Percentiles rank a stretch among this genome's conserved stretches.
phyloP scores from a whole-genome alignment of 2,888 invertebrate genomes.

The Drosophila nigricruria region DNA sequence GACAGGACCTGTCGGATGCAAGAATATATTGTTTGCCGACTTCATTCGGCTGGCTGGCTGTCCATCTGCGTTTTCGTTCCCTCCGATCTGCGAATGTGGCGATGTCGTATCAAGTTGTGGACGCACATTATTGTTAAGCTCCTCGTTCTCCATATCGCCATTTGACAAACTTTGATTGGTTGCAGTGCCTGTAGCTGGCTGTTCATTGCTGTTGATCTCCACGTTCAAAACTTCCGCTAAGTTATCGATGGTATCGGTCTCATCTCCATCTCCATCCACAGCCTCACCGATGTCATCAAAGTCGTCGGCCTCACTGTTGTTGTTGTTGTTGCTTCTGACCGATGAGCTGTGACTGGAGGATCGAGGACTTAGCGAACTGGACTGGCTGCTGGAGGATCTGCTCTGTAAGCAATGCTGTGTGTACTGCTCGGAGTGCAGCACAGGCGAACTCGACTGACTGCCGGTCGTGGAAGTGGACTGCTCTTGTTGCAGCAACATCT shows the following conservation, averaged over 20 bases:
- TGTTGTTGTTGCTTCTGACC: not conserved
- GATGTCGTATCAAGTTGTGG: fast-evolving
- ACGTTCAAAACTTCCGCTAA: not conserved
- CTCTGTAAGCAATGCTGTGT: not conserved
- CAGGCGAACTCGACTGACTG: not conserved
- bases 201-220: not conserved
- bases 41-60: not conserved
- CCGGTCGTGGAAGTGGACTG: not conserved
- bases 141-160: not conserved
- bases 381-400: not conserved
- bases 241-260: not conserved
- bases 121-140: not conserved
- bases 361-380: not conserved
- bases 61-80: not conserved
- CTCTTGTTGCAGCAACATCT: not conserved
- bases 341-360: constrained; percentile 3
- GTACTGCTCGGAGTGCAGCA: not conserved
- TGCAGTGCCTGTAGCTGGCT: not conserved
- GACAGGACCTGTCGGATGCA: constrained; percentile 37
- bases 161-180: too few species aligned
- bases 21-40: constrained; percentile 27
- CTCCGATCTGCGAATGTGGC: too few species aligned
- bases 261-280: not conserved
- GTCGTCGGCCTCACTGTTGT: not conserved
- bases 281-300: not conserved